Percentiles rank a stretch among this genome's conserved stretches.
These are phyloP conservation scores for Menura novaehollandiae DNA, from an alignment of 2,113 vertebrate species.

Conservation along the genomic window DNA sequence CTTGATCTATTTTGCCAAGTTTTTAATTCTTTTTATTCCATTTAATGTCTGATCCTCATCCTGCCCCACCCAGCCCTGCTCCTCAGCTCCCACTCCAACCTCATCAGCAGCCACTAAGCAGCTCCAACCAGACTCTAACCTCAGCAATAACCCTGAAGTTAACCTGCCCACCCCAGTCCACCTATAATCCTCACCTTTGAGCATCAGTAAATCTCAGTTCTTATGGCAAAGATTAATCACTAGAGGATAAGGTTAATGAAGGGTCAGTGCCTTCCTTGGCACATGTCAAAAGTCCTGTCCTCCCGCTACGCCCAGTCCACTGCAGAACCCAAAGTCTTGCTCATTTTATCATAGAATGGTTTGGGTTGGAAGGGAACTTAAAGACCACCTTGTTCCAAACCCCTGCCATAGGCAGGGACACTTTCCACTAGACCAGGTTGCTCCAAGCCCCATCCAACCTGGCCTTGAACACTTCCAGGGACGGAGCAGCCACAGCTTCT, in stretches of 20 bases:
- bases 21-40: not conserved
- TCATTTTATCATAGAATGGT: not conserved
- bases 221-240: not conserved
- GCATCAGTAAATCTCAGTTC: not conserved
- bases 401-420: not conserved
- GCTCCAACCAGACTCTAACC: not conserved
- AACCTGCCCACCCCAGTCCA: not conserved
- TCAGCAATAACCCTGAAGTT: not conserved
- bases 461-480: not conserved
- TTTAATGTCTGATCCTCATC: not conserved
- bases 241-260: not conserved
- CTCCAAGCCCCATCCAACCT: rapidly evolving
- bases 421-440: rapidly evolving
- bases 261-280: not conserved
- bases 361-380: not conserved
- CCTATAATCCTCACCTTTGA: not conserved
- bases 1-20: not conserved
- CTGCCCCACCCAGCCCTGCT: not conserved
- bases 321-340: not conserved
- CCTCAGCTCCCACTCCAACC: not conserved
- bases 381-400: rapidly evolving
- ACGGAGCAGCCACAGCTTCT: not conserved
- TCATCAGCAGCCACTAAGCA: not conserved
- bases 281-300: rapidly evolving
- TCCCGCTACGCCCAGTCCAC: not conserved